Evolutionary conservation across 1,140 invertebrate species (phyloP), one percentile per base, ranked within the genome.

Genomic region (Drosophila sucinea): DNA sequence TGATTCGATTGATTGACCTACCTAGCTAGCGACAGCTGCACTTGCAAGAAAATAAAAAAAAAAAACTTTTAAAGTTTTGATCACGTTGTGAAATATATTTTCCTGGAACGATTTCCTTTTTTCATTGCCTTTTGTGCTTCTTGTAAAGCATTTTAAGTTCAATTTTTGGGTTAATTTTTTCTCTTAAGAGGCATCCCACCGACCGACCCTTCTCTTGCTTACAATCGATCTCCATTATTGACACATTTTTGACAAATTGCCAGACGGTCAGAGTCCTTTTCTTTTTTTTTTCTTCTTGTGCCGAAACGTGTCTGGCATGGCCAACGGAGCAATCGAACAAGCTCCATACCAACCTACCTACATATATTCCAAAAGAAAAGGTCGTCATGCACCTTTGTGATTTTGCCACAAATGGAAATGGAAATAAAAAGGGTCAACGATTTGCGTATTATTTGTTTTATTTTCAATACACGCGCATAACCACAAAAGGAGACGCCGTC

Each of bases 181-280:
- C 25, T 51, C 7, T 27, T 51, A 27, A 51, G 23, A 51, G 44
- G 2, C n/a, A 41, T n/a, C 40, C 40, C 3, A 7, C 23, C 62
- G 55, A 63, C 61, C 67, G 44, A 51, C 23, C 23, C 44, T 51
- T 17, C 44, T 27, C 25, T 51, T 51, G 70, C 57, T 69, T 64
- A 64, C 83, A 86, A 86, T 86, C 79, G 83, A 83, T 87, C 72
- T 83, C 78, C 73, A 87, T 87, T 87, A 89, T 87, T 89, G 84
- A 87, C 83, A 89, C 83, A 89, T 87, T 87, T 87, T 87, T 87
- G 84, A 87, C 83, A 87, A 87, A 87, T 87, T 89, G 84, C 73
- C 84, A 81, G 73, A 72, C 66, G 72, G 69, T 69, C 76, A 73
- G 32, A 56, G 69, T 87, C 72, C 72, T 67, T 69, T 74, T 68